Conservation (phyloP, 2,797 vertebrate species). For the Paramormyrops hopkinsi region DNA sequence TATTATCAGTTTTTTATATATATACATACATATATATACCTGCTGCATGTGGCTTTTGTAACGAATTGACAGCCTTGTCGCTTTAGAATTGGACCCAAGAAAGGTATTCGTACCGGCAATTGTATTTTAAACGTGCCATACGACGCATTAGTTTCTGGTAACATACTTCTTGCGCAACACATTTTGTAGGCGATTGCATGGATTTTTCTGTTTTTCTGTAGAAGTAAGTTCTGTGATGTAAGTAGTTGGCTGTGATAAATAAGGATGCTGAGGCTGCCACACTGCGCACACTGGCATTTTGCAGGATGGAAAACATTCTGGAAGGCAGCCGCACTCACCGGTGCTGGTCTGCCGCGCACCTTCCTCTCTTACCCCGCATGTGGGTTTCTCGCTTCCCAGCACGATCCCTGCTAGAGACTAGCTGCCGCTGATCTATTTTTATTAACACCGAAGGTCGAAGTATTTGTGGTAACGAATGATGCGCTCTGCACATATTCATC, state of each 20-base stretch:
- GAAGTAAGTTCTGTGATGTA: slow-evolving; percentile 17
- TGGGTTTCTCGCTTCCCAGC: neutral
- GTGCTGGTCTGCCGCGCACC: neutral
- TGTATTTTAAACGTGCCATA: neutral
- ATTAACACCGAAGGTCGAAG: neutral
- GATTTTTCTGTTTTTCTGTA: neutral
- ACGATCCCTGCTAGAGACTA: neutral
- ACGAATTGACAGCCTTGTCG: slow-evolving; percentile 10
- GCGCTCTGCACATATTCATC: neutral
- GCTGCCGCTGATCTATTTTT: neutral
- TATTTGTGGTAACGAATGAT: neutral
- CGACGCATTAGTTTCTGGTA: neutral
- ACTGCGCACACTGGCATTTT: neutral
- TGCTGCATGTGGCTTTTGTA: neutral
- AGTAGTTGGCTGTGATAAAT: neutral
- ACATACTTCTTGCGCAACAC: neutral
- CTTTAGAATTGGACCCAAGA: neutral
- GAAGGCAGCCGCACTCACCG: neutral
- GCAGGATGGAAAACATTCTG: neutral
- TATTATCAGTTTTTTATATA: slow-evolving; percentile 17
- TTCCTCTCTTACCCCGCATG: neutral
- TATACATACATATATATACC: neutral
- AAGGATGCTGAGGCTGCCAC: neutral
- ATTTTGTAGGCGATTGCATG: neutral
- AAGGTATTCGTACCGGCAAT: neutral